Conservation (phyloP, 2,888 invertebrate genomes). For the Brenthis daphne region DNA sequence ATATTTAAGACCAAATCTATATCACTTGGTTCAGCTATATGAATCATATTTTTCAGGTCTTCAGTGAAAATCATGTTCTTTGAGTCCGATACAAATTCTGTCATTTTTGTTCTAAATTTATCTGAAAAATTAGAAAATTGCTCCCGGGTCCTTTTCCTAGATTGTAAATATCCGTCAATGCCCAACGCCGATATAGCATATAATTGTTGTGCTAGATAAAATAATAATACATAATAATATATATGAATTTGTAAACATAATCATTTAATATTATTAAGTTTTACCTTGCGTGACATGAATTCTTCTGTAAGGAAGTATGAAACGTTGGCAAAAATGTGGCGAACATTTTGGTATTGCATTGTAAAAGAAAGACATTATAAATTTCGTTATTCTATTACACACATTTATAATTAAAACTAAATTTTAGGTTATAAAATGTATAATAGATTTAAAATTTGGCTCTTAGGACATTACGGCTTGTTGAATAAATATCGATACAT, state of each 20-base stretch:
- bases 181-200: slow-evolving; percentile 84
- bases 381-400: slow-evolving; percentile 25
- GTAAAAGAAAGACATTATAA: slow-evolving; percentile 52
- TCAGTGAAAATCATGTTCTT: slow-evolving; percentile 90
- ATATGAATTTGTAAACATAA: slow-evolving; percentile 2
- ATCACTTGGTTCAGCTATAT: slow-evolving; percentile 85
- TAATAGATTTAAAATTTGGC: too few relatives aligned
- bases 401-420: not conserved
- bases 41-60: slow-evolving; percentile 91
- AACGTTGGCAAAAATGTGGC: slow-evolving; percentile 46
- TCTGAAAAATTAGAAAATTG: slow-evolving; percentile 85
- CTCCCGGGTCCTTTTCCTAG: slow-evolving; percentile 77
- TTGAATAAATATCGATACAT: too few relatives aligned
- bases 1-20: slow-evolving; percentile 84
- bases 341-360: slow-evolving; percentile 51
- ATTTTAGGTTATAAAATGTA: slow-evolving; percentile 11
- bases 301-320: slow-evolving; percentile 48
- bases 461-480: too few relatives aligned
- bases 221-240: not conserved
- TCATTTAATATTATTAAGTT: not conserved
- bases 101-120: slow-evolving; percentile 88
- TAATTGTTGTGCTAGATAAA: slow-evolving; percentile 65
- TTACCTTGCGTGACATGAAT: slow-evolving; percentile 43
- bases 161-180: slow-evolving; percentile 81
- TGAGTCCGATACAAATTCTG: slow-evolving; percentile 79